A percentile compares a stretch with the other conserved stretches of the same genome.
phyloP scores from a whole-genome alignment of 2,797 vertebrate genomes.

The Tolypeutes matacus region DNA sequence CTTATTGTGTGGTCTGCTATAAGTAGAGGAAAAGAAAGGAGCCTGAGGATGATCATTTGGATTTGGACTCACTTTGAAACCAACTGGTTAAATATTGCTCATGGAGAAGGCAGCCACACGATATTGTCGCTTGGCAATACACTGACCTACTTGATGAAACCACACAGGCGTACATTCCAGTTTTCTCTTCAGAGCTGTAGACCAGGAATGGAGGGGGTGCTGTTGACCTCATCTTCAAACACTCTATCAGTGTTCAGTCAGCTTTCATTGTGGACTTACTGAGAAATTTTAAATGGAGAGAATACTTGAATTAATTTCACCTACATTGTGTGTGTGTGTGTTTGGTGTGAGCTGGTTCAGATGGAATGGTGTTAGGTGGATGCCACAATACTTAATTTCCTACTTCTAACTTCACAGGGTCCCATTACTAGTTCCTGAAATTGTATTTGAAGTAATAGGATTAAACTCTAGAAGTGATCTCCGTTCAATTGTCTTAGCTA shows the following conservation, averaged over 20 bases:
- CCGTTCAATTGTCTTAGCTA: not conserved
- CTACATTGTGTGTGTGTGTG: not conserved
- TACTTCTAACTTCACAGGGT: not conserved
- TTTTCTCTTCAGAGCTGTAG: too few relatives aligned
- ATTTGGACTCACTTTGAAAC: not conserved
- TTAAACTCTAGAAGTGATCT: not conserved
- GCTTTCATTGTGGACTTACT: not conserved
- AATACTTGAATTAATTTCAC: not conserved
- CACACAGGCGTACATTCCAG: too few relatives aligned
- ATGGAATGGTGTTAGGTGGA: not conserved
- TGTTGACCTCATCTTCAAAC: not conserved
- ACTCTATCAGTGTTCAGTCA: not conserved
- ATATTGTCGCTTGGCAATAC: not conserved
- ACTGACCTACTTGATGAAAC: not conserved
- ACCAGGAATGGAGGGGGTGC: not conserved
- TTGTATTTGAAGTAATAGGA: not conserved
- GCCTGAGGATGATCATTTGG: not conserved
- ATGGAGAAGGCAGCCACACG: not conserved
- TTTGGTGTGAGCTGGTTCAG: not conserved
- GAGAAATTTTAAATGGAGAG: not conserved
- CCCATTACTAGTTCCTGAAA: not conserved
- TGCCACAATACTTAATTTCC: not conserved
- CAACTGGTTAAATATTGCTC: not conserved
- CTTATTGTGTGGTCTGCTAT: not conserved
- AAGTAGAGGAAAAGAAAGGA: not conserved